Evolutionary conservation across 1,140 invertebrate species (phyloP).

Genomic region (Hylyphantes graminicola): DNA sequence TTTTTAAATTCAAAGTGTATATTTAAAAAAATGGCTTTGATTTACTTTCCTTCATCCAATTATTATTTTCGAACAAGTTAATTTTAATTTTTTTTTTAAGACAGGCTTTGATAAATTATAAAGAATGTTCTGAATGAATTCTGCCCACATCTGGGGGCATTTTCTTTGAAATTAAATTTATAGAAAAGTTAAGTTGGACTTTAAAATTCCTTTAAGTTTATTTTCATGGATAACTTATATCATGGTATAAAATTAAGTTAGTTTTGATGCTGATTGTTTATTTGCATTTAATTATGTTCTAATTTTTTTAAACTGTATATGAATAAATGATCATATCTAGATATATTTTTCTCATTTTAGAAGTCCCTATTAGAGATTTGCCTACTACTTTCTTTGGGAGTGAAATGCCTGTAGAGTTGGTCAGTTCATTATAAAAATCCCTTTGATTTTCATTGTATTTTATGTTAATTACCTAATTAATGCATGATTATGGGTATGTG

Average conservation of each 20-base stretch:
- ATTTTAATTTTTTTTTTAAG: too few relatives aligned
- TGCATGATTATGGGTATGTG: background rate
- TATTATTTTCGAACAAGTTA: too few relatives aligned
- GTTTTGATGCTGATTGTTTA: background rate
- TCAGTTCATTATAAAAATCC: slow-evolving; percentile 17
- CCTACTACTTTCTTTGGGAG: slow-evolving; percentile 26
- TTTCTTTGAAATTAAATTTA: too few relatives aligned
- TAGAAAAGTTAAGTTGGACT: too few relatives aligned
- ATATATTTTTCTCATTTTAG: slow-evolving; percentile 2
- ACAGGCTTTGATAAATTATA: too few relatives aligned
- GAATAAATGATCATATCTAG: background rate
- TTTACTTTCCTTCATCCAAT: background rate
- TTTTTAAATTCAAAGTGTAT: background rate
- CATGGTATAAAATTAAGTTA: too few relatives aligned
- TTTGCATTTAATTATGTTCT: background rate
- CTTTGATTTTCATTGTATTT: background rate
- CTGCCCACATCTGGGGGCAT: too few relatives aligned
- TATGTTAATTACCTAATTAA: background rate
- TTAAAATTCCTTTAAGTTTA: too few relatives aligned
- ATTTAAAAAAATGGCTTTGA: background rate
- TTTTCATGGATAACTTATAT: too few relatives aligned
- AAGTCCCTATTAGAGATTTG: slow-evolving; percentile 44
- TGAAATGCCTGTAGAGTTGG: slow-evolving; percentile 27
- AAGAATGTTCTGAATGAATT: too few relatives aligned
- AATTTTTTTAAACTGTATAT: slow-evolving; percentile 3